These are phyloP conservation scores for Pelecanus crispus DNA, from an alignment of 2,113 vertebrate species.

Conservation along the genomic window DNA sequence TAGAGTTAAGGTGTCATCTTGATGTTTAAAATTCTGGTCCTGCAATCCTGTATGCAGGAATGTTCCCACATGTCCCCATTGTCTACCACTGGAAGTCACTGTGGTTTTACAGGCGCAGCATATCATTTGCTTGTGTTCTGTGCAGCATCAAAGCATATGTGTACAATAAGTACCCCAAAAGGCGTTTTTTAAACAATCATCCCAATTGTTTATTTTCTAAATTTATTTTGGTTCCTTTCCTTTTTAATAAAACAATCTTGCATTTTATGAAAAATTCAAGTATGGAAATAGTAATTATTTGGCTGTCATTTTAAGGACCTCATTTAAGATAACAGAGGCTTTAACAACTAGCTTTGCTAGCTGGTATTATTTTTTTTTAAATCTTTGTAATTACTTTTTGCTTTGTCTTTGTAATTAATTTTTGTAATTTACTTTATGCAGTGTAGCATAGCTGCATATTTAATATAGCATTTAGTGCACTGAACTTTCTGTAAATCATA, in stretches of 20 bases:
- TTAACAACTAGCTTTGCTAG: neutral
- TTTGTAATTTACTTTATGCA: neutral
- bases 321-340: neutral
- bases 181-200: neutral
- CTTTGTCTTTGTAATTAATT: neutral
- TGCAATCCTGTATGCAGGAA: neutral
- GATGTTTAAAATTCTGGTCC: neutral
- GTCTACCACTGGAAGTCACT: neutral
- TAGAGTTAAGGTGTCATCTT: neutral
- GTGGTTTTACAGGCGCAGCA: neutral
- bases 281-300: neutral
- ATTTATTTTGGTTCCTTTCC: neutral
- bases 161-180: neutral
- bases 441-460: neutral
- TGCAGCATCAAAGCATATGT: neutral
- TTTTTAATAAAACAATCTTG: neutral
- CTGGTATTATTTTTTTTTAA: neutral
- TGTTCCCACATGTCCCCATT: neutral
- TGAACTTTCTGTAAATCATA: neutral
- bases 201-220: neutral
- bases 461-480: neutral
- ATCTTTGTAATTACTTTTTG: neutral
- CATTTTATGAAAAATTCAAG: neutral
- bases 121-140: neutral
- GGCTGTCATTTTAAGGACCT: neutral